These are phyloP conservation scores for Heliconius nattereri DNA, from an alignment of 1,140 invertebrate species.

Conservation along the genomic window DNA sequence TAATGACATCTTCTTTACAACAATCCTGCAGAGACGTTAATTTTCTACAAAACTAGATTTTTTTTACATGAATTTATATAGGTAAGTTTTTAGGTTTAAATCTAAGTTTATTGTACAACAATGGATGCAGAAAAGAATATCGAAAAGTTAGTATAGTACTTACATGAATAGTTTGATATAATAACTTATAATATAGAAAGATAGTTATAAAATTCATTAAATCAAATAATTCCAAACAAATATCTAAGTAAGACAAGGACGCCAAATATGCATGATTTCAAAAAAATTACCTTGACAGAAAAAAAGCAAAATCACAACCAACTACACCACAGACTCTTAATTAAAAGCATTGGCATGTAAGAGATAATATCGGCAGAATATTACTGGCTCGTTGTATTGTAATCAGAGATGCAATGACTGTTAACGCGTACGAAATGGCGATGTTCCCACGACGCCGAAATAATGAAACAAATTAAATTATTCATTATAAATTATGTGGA, in stretches of 20 bases:
- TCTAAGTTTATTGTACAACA: too few relatives aligned
- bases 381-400: slow-evolving; percentile 30
- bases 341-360: slow-evolving; percentile 29
- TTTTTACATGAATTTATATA: too few relatives aligned
- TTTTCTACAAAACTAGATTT: too few relatives aligned
- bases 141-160: too few relatives aligned
- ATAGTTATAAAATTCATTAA: neutral
- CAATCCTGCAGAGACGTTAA: neutral
- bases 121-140: too few relatives aligned
- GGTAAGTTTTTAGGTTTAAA: too few relatives aligned
- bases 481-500: slow-evolving; percentile 22
- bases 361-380: slow-evolving; percentile 27
- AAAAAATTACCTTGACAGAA: slow-evolving; percentile 17
- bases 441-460: slow-evolving; percentile 29
- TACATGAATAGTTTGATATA: too few relatives aligned
- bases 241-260: neutral
- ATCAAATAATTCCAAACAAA: neutral
- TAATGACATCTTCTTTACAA: neutral
- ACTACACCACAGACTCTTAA: slow-evolving; percentile 12
- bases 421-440: slow-evolving; percentile 20
- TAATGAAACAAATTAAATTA: slow-evolving; percentile 16
- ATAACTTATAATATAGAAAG: too few relatives aligned
- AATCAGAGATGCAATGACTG: slow-evolving; percentile 25
- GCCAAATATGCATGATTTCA: neutral
- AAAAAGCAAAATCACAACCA: neutral